A percentile compares a stretch with the other conserved stretches of the same genome.
phyloP scores from a whole-genome alignment of 1,140 invertebrate species.

The Orchestia grillus region DNA sequence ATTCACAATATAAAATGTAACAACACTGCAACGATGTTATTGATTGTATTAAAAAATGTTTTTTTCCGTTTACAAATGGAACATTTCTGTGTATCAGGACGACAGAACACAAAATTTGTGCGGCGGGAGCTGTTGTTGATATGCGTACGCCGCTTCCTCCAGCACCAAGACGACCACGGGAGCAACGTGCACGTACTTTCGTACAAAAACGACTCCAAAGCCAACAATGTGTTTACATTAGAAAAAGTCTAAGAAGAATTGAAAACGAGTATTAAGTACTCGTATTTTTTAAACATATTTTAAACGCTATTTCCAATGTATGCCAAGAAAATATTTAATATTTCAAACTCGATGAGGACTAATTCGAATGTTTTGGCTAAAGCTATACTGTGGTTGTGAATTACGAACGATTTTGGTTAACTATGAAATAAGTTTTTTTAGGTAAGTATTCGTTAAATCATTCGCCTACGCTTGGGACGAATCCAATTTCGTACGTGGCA shows the following conservation, averaged over 20 bases:
- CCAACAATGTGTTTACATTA: neutral
- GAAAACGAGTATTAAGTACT: neutral
- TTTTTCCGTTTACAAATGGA: neutral
- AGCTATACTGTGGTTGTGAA: too few species aligned
- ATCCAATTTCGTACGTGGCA: too few species aligned
- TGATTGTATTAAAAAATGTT: neutral
- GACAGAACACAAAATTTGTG: neutral
- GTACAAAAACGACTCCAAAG: neutral
- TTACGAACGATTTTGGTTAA: too few species aligned
- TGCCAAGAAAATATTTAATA: too few species aligned
- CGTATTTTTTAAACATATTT: too few species aligned
- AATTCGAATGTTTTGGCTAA: too few species aligned
- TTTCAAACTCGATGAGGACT: too few species aligned
- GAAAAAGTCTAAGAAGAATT: neutral
- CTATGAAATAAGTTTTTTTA: too few species aligned
- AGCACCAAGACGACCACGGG: neutral
- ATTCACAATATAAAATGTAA: neutral
- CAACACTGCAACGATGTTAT: neutral
- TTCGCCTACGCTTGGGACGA: too few species aligned
- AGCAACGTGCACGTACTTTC: neutral
- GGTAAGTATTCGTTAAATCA: too few species aligned
- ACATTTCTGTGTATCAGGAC: neutral
- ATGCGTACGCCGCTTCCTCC: neutral
- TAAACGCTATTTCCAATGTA: too few species aligned
- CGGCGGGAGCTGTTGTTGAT: neutral